Evolutionary conservation across 2,797 vertebrate species (phyloP).

Genomic region (Microchirus variegatus): DNA sequence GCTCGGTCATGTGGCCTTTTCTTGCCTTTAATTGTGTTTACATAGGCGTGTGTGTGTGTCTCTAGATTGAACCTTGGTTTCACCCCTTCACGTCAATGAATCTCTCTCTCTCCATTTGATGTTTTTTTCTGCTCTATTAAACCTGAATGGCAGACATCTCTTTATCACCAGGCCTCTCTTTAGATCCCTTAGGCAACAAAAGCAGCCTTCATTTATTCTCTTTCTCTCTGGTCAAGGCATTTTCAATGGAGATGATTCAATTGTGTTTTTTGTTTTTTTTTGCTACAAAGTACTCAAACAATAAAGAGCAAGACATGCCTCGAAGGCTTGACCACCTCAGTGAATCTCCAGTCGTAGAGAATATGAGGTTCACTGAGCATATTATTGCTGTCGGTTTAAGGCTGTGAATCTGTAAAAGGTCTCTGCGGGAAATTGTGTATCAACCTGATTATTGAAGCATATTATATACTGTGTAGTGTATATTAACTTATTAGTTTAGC

Average conservation of each 20-base stretch:
- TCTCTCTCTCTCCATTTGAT: conserved; percentile 53
- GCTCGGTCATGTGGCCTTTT: conserved; percentile 21
- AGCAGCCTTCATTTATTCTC: conserved; percentile 49
- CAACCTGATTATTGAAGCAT: neutral
- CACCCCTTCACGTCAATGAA: conserved; percentile 50
- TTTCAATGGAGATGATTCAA: conserved; percentile 49
- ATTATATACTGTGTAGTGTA: too few relatives aligned
- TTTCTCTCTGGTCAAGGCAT: conserved; percentile 30
- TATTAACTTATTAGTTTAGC: too few relatives aligned
- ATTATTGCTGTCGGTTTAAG: conserved; percentile 15
- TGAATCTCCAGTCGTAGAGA: conserved; percentile 36
- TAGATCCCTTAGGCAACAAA: conserved; percentile 46
- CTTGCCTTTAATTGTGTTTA: conserved; percentile 12
- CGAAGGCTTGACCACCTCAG: conserved; percentile 26
- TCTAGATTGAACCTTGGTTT: conserved; percentile 28
- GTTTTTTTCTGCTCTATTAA: conserved; percentile 79
- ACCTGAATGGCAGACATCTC: conserved; percentile 53
- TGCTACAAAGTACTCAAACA: conserved; percentile 51
- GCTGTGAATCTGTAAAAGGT: conserved; percentile 1
- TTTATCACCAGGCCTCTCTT: conserved; percentile 31
- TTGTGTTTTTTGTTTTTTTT: conserved; percentile 25
- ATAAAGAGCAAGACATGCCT: conserved; percentile 36
- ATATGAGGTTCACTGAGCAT: conserved; percentile 37
- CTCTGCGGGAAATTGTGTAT: conserved; percentile 34
- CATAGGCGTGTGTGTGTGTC: conserved; percentile 3